Base-by-base conservation (phyloP, 2,113 vertebrate genomes). In the Numida meleagris region DNA sequence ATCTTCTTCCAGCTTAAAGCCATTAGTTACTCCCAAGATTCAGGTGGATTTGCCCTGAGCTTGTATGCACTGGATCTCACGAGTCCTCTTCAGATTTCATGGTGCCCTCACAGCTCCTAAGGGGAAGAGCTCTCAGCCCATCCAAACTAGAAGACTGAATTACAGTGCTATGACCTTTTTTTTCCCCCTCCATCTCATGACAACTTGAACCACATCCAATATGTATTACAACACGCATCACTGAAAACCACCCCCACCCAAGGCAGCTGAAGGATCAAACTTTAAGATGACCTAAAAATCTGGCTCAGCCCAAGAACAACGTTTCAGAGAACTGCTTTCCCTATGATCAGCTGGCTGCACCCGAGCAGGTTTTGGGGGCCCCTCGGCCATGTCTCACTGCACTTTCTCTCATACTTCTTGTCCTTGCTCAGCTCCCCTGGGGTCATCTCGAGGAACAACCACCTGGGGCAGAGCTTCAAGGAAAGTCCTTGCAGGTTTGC, bases 81-180 rank as follows among this genome's bases (percentile, higher is more conserved):
- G 51, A 31, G 31, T 25, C 51, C 4, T 34, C 11, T 31, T 0
- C 0, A 13, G 4, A 1, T 70, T 42, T 82, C 14, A 43, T 2
- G 4, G 14, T 24, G 61, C 34, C 45, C 61, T 51, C 5, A 23
- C 66, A 76, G 45, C 27, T 66, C 50, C 17, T 8, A 7, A 72
- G 38, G 50, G 27, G 8, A 10, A 65, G 33, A 50, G 38, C 11
- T 59, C 59, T 74, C 68, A 36, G 36, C 63, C 33, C 48, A 81
- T 21, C 27, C 68, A 23, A 61, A 78, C 29, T 24, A 75, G 34
- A 53, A 90, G 61, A 55, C 20, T 17, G 62, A 91, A 50, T 8
- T 20, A 11, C 19, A 82, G 31, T 2, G 1, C 38, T 81, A 23
- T 3, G 15, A 85, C 34, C 15, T 70, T 78, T 85, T 46, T 11